Evolutionary conservation across 2,888 invertebrate species (phyloP).

Genomic region (Scaptomyza cyrtandrae): DNA sequence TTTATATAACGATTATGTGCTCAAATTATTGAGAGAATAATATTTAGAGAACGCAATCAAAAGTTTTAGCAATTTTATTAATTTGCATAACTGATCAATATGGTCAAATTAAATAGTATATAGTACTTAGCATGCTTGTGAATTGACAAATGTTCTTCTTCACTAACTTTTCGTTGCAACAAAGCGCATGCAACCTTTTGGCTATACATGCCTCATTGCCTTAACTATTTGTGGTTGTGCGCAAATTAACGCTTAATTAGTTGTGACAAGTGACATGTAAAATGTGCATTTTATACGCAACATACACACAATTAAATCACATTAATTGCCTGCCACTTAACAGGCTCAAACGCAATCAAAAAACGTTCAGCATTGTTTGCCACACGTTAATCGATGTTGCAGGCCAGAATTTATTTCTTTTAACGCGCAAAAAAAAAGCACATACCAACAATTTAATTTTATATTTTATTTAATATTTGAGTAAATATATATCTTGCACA

Average conservation of each 20-base stretch:
- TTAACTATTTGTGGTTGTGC: background rate
- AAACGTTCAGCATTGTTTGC: conserved; percentile 1
- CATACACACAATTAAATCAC: conserved; percentile 32
- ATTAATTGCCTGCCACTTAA: conserved; percentile 36
- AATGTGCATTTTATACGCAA: conserved; percentile 16
- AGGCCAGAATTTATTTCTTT: background rate
- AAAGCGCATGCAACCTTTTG: background rate
- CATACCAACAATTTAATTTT: conserved; percentile 15
- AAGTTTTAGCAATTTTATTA: background rate
- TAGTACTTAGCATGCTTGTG: no score
- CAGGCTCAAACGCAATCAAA: conserved; percentile 16
- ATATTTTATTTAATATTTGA: conserved; percentile 19
- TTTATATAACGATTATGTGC: background rate
- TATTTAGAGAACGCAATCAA: background rate
- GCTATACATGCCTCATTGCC: background rate
- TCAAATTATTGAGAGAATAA: background rate
- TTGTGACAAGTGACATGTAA: conserved; percentile 26
- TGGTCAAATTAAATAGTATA: no score
- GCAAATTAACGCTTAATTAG: conserved; percentile 10
- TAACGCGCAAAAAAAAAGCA: background rate
- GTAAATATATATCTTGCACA: conserved; percentile 29
- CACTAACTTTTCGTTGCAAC: background rate
- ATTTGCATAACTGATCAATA: no score
- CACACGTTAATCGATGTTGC: conserved; percentile 12
- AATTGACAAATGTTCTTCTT: background rate